Base-by-base conservation (phyloP, 2,797 vertebrate genomes). In the Poecilia wingei region DNA sequence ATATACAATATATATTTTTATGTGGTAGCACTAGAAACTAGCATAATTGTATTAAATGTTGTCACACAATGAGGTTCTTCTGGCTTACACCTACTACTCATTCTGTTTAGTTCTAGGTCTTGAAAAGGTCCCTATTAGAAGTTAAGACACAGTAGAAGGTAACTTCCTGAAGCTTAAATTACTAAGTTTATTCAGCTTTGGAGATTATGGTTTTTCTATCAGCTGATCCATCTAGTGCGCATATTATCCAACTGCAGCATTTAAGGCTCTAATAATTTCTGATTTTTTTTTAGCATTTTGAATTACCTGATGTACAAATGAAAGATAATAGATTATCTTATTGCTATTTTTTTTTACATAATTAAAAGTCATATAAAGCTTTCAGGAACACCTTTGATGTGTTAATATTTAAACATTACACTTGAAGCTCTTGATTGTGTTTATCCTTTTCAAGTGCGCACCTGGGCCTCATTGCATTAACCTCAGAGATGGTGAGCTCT, bases 401-500 rank as follows among this genome's bases (percentile, higher is more conserved):
- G 76, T 53, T 79, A 55, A 57, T 69, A 43, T 43, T 69, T 69
- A n/a, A 79, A 73, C 73, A 80, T 77, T 74, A 53, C 69, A 51
- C 47, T 80, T 41, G 31, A 55, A 47, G 79, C 79, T 71, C 82
- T 82, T 84, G 46, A 49, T 47, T 77, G 78, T 83, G 84, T 88
- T 88, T 86, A 80, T 80, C 70, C 20, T 2, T 83, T 89, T 87
- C 61, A 85, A 89, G 82, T 88, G 64, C 33, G 53, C 79, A 77
- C 81, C 79, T 1, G 61, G 77, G 72, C 66, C 59, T 66, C 71
- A 85, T 81, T 88, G 78, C 86, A 90, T 86, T 64, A 76, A 80
- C 84, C 76, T 46, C 41, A 87, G 84, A 86, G 73, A 84, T 79
- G 66, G 76, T 90, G 72, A 85, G 82, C 79, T 86, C 79, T 82